phyloP scores from a whole-genome alignment of 2,113 vertebrate species.

The Saccopteryx bilineata region DNA sequence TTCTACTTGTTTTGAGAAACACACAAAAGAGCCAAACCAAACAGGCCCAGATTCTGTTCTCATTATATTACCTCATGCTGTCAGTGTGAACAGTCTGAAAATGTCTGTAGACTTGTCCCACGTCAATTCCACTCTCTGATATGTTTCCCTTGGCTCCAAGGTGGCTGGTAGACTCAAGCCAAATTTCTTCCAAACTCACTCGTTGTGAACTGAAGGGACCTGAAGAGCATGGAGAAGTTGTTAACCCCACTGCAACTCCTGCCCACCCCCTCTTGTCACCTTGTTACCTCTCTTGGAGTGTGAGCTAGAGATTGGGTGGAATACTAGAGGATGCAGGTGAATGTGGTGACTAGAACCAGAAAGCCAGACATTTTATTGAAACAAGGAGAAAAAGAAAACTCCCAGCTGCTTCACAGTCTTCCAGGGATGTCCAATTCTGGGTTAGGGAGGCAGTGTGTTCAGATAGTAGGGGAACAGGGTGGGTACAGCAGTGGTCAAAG shows the following conservation, averaged over 20 bases:
- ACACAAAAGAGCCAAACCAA: slow-evolving; percentile 24
- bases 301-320: not conserved
- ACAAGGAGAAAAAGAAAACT: not conserved
- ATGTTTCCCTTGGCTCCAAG: not conserved
- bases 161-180: not conserved
- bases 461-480: not conserved
- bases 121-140: not conserved
- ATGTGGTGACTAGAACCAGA: not conserved
- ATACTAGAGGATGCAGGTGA: not conserved
- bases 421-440: not conserved
- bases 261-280: not conserved
- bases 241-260: not conserved
- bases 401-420: not conserved
- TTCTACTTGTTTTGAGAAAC: slow-evolving; percentile 21
- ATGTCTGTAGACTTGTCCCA: not conserved
- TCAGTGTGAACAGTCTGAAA: not conserved
- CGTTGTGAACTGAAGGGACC: not conserved
- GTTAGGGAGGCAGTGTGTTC: not conserved
- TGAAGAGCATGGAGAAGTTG: not conserved
- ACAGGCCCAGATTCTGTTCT: slow-evolving; percentile 1
- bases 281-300: not conserved
- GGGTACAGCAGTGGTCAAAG: not conserved
- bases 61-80: not conserved
- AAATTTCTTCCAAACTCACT: not conserved
- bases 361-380: not conserved